A percentile compares a stretch with the other conserved stretches of the same genome.
Evolutionary conservation across 2,888 invertebrate species (phyloP).

Genomic region (Luffia ferchaultella): DNA sequence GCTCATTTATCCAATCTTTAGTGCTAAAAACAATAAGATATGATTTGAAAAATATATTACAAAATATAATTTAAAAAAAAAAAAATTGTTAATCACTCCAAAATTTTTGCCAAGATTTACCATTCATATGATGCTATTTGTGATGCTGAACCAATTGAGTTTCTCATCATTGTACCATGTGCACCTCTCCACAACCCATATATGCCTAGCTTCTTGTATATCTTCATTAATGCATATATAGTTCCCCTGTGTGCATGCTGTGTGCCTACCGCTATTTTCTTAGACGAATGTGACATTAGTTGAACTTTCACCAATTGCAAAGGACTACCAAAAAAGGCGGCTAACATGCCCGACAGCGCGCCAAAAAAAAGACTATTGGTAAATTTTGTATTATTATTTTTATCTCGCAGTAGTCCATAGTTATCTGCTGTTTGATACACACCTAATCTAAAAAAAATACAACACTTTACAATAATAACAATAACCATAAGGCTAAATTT

Average conservation of each 20-base stretch:
- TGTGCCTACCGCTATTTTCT: conserved; percentile 85
- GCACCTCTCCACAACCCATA: conserved; percentile 76
- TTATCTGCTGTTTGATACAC: conserved; percentile 78
- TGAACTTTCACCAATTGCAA: conserved; percentile 91
- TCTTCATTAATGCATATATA: conserved; percentile 68
- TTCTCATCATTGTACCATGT: conserved; percentile 75
- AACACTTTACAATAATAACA: too few relatives aligned
- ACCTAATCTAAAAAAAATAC: conserved; percentile 69
- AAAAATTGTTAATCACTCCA: neutral
- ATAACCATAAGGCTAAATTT: too few relatives aligned
- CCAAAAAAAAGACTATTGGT: conserved; percentile 75
- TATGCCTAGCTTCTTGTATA: conserved; percentile 66
- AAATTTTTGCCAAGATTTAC: too few relatives aligned
- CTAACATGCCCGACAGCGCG: conserved; percentile 79
- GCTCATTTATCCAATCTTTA: conserved; percentile 55
- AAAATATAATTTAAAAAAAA: neutral
- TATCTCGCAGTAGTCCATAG: conserved; percentile 67
- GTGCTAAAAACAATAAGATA: conserved; percentile 27
- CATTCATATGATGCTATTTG: conserved; percentile 82
- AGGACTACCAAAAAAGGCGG: conserved; percentile 84
- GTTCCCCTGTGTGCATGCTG: conserved; percentile 82
- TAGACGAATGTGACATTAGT: conserved; percentile 79
- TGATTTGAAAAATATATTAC: neutral
- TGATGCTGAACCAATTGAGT: conserved; percentile 83
- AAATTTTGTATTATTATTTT: conserved; percentile 73